A percentile compares a stretch with the other conserved stretches of the same genome.
phyloP scores from a whole-genome alignment of 2,797 vertebrate species.

The Botia kubotai region DNA sequence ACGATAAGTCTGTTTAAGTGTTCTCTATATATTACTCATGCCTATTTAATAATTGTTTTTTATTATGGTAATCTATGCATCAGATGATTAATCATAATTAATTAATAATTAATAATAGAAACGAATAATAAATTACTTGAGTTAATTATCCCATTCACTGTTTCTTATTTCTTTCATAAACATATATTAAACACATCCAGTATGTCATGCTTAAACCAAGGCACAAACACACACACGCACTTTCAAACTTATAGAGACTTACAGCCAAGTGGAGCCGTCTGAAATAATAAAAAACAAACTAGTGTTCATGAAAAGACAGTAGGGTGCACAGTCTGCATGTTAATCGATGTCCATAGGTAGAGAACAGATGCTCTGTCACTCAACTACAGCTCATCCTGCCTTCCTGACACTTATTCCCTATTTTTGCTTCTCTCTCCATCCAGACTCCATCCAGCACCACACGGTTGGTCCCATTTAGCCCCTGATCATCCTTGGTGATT shows the following conservation, averaged over 20 bases:
- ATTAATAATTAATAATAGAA: not conserved
- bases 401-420: slow-evolving; percentile 69
- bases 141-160: not conserved
- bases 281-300: slow-evolving; percentile 23
- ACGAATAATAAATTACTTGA: not conserved
- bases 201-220: slow-evolving; percentile 5
- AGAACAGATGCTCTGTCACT: not conserved
- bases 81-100: no score
- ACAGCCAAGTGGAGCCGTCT: slow-evolving; percentile 30
- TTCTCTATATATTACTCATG: no score
- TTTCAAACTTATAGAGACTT: slow-evolving; percentile 18
- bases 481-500: slow-evolving; percentile 84
- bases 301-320: not conserved
- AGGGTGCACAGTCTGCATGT: not conserved
- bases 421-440: slow-evolving; percentile 70
- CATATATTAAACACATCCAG: not conserved
- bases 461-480: slow-evolving; percentile 90
- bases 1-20: no score
- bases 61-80: no score
- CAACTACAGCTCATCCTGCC: slow-evolving; percentile 76
- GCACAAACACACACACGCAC: not conserved
- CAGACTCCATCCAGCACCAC: slow-evolving; percentile 88
- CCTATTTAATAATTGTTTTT: no score
- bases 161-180: slow-evolving; percentile 20
- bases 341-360: not conserved